phyloP scores from a whole-genome alignment of 2,888 invertebrate species.

The Eupithecia exiguata region DNA sequence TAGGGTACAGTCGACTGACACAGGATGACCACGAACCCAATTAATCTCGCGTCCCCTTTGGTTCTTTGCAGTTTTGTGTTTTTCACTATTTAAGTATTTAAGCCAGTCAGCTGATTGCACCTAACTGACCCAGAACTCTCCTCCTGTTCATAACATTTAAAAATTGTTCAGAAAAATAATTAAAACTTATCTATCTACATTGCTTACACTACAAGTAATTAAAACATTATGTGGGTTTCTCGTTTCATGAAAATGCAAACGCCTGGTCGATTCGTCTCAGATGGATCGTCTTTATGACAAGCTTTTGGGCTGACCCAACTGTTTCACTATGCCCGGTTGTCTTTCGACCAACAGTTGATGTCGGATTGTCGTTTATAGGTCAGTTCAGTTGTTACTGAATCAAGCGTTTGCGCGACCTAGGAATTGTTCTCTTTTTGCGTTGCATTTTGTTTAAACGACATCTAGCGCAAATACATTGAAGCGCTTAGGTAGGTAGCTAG shows the following conservation, averaged over 20 bases:
- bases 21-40: constrained; percentile 44
- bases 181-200: neutral
- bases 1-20: constrained; percentile 45
- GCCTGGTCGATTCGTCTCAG: neutral
- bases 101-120: neutral
- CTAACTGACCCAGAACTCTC: neutral
- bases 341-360: too few species aligned
- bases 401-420: too few species aligned
- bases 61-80: constrained; percentile 31
- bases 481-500: too few species aligned
- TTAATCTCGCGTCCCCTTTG: constrained; percentile 45
- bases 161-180: neutral
- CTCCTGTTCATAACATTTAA: neutral
- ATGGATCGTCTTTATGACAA: neutral
- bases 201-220: neutral
- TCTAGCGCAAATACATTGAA: too few species aligned
- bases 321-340: too few species aligned
- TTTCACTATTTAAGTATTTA: constrained; percentile 1
- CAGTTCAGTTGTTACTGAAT: too few species aligned
- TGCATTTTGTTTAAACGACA: too few species aligned
- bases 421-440: too few species aligned
- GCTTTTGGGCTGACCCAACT: too few species aligned
- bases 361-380: too few species aligned
- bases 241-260: neutral
- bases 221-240: too few species aligned